Evolutionary conservation across 2,888 invertebrate species (phyloP), one percentile per base, ranked within the genome.

Genomic region (Caenorhabditis wallacei): DNA sequence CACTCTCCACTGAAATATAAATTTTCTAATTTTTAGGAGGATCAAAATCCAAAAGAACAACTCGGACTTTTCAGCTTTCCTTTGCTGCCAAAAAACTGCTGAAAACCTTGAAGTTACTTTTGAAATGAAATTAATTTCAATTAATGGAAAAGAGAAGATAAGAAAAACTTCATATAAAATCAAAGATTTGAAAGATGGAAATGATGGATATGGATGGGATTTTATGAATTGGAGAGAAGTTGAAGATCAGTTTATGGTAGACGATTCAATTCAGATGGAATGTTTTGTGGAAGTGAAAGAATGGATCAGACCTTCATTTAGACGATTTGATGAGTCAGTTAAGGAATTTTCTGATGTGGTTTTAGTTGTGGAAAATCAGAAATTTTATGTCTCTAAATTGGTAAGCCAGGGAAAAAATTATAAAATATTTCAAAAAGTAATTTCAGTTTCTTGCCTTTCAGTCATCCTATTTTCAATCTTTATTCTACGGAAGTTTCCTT

Each of bases 201-300:
- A 63, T 26, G 63, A 63, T 63, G 63, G 63, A n/a, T 63, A 63
- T 26, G 63, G 63, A 46, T 63, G 63, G 63, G 63, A 63, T 63
- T 63, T 63, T 26, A 63, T 63, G 63, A 16, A 63, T 46, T 63
- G 63, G 63, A 24, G 46, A 3, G 46, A 46, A 24, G 46, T 63
- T 0, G 63, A 63, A 18, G 24, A 63, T n/a, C 43, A 24, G 26
- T 63, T 63, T 48, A 10, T 40, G 26, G 26, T 26, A 2, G 20
- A 26, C 2, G 26, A 35, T 24, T 46, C 63, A 1, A 26, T 63
- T 26, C n/a, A 24, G 2, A 46, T 63, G 63, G 63, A 63, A 26
- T 63, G 63, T 18, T 5, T 5, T 11, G 63, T 63, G 30, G 46
- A 63, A 18, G n/a, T 63, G 46, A 46, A n/a, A 30, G 43, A 63